Conservation (phyloP, 2,113 vertebrate species). For the Rhinogobius similis region DNA sequence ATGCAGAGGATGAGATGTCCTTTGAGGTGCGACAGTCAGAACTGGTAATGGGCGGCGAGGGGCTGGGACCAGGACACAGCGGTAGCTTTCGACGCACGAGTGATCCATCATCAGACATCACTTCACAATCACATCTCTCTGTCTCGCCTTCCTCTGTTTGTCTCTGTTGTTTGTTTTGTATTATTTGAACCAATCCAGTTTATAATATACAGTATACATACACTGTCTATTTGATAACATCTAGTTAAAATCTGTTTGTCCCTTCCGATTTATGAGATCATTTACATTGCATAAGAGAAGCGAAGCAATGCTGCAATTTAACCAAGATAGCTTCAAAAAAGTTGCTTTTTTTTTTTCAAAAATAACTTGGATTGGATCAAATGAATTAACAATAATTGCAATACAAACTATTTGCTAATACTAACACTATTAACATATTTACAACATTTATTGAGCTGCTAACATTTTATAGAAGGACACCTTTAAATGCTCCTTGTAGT, state of each 20-base stretch:
- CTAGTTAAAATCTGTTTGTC: not conserved
- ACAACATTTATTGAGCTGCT: not conserved
- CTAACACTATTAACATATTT: constrained; percentile 12
- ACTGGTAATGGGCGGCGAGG: constrained; percentile 80
- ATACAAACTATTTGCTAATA: constrained; percentile 30
- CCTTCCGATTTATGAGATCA: not conserved
- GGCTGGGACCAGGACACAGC: constrained; percentile 80
- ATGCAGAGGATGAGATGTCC: constrained; percentile 81
- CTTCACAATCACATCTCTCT: constrained; percentile 51
- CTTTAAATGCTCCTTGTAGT: not conserved
- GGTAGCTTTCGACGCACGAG: constrained; percentile 76
- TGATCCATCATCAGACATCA: constrained; percentile 73
- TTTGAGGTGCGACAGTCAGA: constrained; percentile 89
- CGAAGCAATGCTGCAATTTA: not conserved
- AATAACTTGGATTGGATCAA: constrained; percentile 58
- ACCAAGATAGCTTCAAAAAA: not conserved
- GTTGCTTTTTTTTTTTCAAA: not conserved
- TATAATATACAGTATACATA: not conserved
- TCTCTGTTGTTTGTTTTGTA: constrained; percentile 24
- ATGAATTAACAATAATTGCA: constrained; percentile 17
- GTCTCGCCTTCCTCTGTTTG: constrained; percentile 25
- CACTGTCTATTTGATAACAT: no score
- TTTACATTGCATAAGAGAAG: not conserved
- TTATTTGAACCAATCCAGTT: constrained; percentile 24
- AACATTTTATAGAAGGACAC: not conserved